These are phyloP conservation scores for Hemicrepidius hirtus DNA, from an alignment of 2,888 invertebrate genomes.

Conservation along the genomic window DNA sequence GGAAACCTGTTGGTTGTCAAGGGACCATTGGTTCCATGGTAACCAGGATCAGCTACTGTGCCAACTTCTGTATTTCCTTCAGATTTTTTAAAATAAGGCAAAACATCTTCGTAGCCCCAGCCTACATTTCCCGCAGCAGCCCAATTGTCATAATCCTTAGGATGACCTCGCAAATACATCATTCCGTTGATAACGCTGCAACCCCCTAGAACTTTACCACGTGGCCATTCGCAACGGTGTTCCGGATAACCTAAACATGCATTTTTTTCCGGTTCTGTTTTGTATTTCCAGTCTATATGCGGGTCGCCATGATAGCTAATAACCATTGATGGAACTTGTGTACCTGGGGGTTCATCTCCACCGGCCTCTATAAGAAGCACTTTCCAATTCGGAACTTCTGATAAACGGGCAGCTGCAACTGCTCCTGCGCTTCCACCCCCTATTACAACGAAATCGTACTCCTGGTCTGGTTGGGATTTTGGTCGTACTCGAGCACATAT, in stretches of 20 bases:
- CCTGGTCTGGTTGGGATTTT: slow-evolving; percentile 70
- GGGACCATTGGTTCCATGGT: slow-evolving; percentile 78
- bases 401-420: slow-evolving; percentile 78
- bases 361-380: slow-evolving; percentile 84
- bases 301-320: slow-evolving; percentile 77
- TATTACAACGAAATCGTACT: slow-evolving; percentile 80
- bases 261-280: slow-evolving; percentile 78
- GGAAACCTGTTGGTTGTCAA: slow-evolving; percentile 79
- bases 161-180: slow-evolving; percentile 88
- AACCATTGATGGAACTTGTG: slow-evolving; percentile 81
- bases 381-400: slow-evolving; percentile 80
- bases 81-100: slow-evolving; percentile 82
- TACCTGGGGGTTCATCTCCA: slow-evolving; percentile 80
- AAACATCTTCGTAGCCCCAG: slow-evolving; percentile 87
- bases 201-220: slow-evolving; percentile 83
- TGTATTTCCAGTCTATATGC: slow-evolving; percentile 81
- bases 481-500: slow-evolving; percentile 77
- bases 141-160: slow-evolving; percentile 86
- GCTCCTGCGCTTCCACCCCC: slow-evolving; percentile 82
- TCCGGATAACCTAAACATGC: slow-evolving; percentile 76
- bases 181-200: slow-evolving; percentile 85
- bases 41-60: slow-evolving; percentile 75
- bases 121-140: slow-evolving; percentile 81
- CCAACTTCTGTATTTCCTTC: slow-evolving; percentile 81
- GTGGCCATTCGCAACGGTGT: slow-evolving; percentile 79